Percentiles rank a stretch among this genome's conserved stretches.
These are phyloP conservation scores for Ethmia dodecea DNA, from an alignment of 2,888 invertebrate genomes.

Conservation along the genomic window DNA sequence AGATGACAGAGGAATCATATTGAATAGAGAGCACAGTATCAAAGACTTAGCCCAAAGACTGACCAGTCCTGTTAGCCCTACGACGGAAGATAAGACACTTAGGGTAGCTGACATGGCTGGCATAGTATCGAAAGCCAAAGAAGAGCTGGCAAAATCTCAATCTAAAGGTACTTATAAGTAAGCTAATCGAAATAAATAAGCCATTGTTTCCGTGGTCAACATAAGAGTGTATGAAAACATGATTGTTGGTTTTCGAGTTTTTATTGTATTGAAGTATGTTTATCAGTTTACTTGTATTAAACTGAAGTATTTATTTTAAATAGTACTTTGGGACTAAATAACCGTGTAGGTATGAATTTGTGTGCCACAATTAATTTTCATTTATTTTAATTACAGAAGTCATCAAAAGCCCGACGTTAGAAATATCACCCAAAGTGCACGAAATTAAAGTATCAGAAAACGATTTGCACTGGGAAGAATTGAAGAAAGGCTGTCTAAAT, in stretches of 20 bases:
- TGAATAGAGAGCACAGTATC: conserved; percentile 90
- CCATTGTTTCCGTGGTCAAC: too few species aligned
- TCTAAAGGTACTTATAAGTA: conserved; percentile 80
- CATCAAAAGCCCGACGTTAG: conserved; percentile 83
- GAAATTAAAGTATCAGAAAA: conserved; percentile 94
- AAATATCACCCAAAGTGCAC: conserved; percentile 78
- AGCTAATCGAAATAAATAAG: too few species aligned
- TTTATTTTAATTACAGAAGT: conserved; percentile 75
- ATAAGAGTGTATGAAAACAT: too few species aligned
- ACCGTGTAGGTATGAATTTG: too few species aligned
- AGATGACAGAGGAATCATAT: conserved; percentile 79
- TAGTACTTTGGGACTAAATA: too few species aligned
- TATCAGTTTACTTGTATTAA: too few species aligned
- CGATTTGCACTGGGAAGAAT: conserved; percentile 96
- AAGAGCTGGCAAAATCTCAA: conserved; percentile 91
- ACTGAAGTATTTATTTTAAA: too few species aligned
- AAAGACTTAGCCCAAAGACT: conserved; percentile 93
- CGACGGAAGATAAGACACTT: conserved; percentile 79
- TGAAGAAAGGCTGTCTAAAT: conserved; percentile 83
- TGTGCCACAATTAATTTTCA: too few species aligned
- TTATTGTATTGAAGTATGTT: too few species aligned
- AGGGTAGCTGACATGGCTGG: conserved; percentile 92
- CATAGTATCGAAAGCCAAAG: conserved; percentile 94
- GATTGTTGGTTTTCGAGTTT: too few species aligned
- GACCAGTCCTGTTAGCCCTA: conserved; percentile 80